These are phyloP conservation scores for Raja brachyura DNA, from an alignment of 2,113 vertebrate genomes.

Conservation along the genomic window DNA sequence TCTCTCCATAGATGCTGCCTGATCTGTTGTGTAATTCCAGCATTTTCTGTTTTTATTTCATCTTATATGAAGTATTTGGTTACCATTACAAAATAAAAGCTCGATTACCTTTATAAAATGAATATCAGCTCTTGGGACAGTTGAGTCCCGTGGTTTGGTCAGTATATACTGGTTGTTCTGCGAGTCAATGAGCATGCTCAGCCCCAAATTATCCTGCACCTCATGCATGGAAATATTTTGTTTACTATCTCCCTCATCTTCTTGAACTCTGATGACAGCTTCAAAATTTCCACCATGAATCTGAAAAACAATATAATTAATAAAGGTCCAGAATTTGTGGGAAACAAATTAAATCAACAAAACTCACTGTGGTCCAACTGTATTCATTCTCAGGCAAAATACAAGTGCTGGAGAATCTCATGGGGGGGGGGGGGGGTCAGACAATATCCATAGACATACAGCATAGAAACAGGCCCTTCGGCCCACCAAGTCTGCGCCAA, in stretches of 20 bases:
- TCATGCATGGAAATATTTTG: conserved; percentile 71
- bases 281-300: conserved; percentile 93
- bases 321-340: not conserved
- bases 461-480: no score
- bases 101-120: conserved; percentile 84
- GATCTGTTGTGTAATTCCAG: not conserved
- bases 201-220: conserved; percentile 75
- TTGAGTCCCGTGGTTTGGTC: conserved; percentile 89
- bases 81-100: not conserved
- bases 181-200: conserved; percentile 97
- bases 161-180: conserved; percentile 97
- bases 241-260: conserved; percentile 75
- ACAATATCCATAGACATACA: no score
- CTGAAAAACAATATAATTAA: conserved; percentile 48
- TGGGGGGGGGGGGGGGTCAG: no score
- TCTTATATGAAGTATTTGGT: not conserved
- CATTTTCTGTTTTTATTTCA: not conserved
- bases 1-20: no score
- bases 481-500: no score
- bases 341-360: not conserved
- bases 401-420: no score
- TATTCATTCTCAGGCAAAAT: not conserved
- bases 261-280: conserved; percentile 87
- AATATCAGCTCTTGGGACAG: conserved; percentile 85
- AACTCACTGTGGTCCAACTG: not conserved